phyloP scores from a whole-genome alignment of 2,797 vertebrate genomes.

The Apogon talboti region DNA sequence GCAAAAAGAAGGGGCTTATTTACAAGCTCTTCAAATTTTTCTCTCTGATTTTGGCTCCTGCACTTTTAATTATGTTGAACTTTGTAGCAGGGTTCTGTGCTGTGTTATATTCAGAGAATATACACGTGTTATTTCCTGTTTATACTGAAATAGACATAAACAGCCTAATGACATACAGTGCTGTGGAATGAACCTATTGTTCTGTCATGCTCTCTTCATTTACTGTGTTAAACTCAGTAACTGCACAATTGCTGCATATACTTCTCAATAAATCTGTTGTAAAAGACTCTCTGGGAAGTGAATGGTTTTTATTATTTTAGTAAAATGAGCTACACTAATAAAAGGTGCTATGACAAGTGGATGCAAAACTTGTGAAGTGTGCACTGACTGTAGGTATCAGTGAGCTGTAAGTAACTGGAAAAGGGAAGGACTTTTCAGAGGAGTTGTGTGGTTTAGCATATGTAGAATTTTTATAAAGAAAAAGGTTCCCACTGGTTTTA shows the following conservation, averaged over 20 bases:
- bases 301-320: not conserved
- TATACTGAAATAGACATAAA: too few relatives aligned
- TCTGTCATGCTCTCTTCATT: not conserved
- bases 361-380: not conserved
- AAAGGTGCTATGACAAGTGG: not conserved
- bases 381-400: not conserved
- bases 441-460: not conserved
- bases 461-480: not conserved
- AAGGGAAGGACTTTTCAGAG: not conserved
- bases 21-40: too few relatives aligned
- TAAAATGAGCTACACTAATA: not conserved
- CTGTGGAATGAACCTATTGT: not conserved
- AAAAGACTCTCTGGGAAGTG: not conserved
- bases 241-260: not conserved
- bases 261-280: not conserved
- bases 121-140: not conserved
- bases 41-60: too few relatives aligned
- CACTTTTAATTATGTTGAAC: not conserved
- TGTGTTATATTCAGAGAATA: not conserved
- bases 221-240: not conserved
- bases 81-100: not conserved
- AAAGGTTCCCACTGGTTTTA: not conserved
- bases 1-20: too few relatives aligned
- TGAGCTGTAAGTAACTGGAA: not conserved
- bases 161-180: too few relatives aligned